phyloP scores from a whole-genome alignment of 2,888 invertebrate genomes.

The Drosophila seclusa region DNA sequence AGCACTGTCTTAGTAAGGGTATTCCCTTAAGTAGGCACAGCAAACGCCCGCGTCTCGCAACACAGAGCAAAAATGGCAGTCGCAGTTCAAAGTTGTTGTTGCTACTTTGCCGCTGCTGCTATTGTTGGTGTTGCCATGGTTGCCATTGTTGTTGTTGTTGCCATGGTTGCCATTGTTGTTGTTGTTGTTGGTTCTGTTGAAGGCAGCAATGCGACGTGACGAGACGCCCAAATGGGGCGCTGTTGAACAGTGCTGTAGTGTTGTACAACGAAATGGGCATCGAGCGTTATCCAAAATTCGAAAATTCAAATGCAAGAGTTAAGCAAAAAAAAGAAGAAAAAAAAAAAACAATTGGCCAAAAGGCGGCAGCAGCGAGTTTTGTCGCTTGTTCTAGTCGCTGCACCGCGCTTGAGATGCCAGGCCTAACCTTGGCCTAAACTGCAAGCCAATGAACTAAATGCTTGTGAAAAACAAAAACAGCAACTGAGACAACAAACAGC shows the following conservation, averaged over 20 bases:
- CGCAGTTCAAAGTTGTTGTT: slow-evolving; percentile 21
- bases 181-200: slow-evolving; percentile 65
- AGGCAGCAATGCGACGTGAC: slow-evolving; percentile 77
- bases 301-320: slow-evolving; percentile 25
- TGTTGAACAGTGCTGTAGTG: slow-evolving; percentile 18
- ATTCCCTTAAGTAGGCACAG: slow-evolving; percentile 43
- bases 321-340: slow-evolving; percentile 9
- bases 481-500: slow-evolving; percentile 22
- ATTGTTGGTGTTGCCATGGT: slow-evolving; percentile 12
- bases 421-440: slow-evolving; percentile 83
- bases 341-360: slow-evolving; percentile 3
- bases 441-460: slow-evolving; percentile 82
- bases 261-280: slow-evolving; percentile 53
- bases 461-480: slow-evolving; percentile 61
- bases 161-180: no score
- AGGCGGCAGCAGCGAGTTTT: slow-evolving; percentile 52
- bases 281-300: slow-evolving; percentile 22
- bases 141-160: slow-evolving; percentile 27
- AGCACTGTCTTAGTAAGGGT: slow-evolving; percentile 15
- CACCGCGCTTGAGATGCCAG: slow-evolving; percentile 70
- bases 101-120: slow-evolving; percentile 14
- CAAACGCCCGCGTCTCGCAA: slow-evolving; percentile 57
- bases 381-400: slow-evolving; percentile 64
- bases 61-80: slow-evolving; percentile 54
- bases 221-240: slow-evolving; percentile 77